Evolutionary conservation across 2,113 vertebrate species (phyloP).

Genomic region (Nesogale talazaci): DNA sequence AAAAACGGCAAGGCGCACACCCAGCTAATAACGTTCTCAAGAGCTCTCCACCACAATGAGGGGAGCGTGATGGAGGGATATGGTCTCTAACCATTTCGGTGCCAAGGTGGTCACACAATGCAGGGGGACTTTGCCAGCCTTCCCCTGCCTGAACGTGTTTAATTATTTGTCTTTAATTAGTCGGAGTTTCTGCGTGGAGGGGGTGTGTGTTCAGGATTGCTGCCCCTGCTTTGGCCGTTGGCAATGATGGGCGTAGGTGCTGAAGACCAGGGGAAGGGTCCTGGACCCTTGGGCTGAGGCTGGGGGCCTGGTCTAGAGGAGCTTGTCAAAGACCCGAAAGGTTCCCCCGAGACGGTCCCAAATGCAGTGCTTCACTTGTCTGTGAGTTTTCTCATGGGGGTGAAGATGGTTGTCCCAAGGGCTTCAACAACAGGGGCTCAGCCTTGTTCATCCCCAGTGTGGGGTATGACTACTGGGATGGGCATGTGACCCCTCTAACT

Average conservation of each 20-base stretch:
- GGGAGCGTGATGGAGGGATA: slow-evolving; percentile 95
- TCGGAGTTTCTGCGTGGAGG: slow-evolving; percentile 50
- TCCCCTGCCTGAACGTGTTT: slow-evolving; percentile 83
- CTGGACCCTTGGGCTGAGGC: background rate
- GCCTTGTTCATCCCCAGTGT: background rate
- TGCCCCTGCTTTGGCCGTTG: background rate
- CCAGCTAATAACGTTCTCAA: slow-evolving; percentile 99
- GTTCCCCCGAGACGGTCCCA: background rate
- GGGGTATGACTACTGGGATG: background rate
- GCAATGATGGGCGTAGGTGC: fast-evolving
- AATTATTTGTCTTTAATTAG: slow-evolving; percentile 89
- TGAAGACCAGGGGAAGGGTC: background rate
- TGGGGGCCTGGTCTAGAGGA: background rate
- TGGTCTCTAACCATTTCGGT: slow-evolving; percentile 93
- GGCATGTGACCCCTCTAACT: background rate
- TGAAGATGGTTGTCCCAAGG: background rate
- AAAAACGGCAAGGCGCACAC: slow-evolving; percentile 96
- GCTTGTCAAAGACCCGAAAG: background rate
- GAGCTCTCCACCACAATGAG: slow-evolving; percentile 99
- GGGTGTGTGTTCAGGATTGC: slow-evolving; percentile 82
- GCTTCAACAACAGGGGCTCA: background rate
- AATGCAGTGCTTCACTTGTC: background rate
- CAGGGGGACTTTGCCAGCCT: slow-evolving; percentile 85
- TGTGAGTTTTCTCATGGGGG: fast-evolving
- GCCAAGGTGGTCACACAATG: slow-evolving; percentile 91